Evolutionary conservation across 2,888 invertebrate genomes (phyloP).

Genomic region (Amiota communis): DNA sequence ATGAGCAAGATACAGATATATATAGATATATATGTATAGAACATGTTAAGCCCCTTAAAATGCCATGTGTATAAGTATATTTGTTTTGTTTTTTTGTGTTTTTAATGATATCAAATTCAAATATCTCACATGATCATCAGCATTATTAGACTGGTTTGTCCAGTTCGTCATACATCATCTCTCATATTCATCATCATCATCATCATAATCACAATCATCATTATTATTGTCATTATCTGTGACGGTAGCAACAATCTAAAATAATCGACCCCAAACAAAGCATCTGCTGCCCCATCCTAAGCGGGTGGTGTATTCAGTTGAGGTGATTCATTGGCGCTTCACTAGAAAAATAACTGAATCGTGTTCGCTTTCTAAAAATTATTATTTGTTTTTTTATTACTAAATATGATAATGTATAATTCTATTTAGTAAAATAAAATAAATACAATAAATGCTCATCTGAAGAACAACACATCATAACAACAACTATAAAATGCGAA

Average conservation of each 20-base stretch:
- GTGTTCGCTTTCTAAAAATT: constrained; percentile 24
- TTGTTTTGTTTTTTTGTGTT: neutral
- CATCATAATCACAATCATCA: too few species aligned
- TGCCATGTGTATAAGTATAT: too few species aligned
- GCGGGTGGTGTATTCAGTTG: neutral
- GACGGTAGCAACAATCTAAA: too few species aligned
- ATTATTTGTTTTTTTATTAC: neutral
- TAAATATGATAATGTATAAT: neutral
- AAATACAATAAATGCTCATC: too few species aligned
- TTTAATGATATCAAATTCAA: neutral
- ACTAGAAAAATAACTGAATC: constrained; percentile 44
- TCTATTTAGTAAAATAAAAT: too few species aligned
- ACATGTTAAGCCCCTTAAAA: too few species aligned
- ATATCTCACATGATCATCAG: constrained; percentile 26
- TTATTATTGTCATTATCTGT: too few species aligned
- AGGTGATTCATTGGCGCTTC: constrained; percentile 43
- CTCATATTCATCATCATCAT: too few species aligned
- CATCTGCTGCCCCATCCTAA: constrained; percentile 26
- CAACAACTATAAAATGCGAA: neutral
- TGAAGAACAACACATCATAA: too few species aligned
- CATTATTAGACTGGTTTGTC: constrained; percentile 42
- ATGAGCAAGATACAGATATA: neutral
- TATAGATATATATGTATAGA: neutral
- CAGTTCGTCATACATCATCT: constrained; percentile 36
- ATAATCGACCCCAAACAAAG: constrained; percentile 4